These are phyloP conservation scores for Cheilosia soror DNA, from an alignment of 2,888 invertebrate genomes.

Conservation along the genomic window DNA sequence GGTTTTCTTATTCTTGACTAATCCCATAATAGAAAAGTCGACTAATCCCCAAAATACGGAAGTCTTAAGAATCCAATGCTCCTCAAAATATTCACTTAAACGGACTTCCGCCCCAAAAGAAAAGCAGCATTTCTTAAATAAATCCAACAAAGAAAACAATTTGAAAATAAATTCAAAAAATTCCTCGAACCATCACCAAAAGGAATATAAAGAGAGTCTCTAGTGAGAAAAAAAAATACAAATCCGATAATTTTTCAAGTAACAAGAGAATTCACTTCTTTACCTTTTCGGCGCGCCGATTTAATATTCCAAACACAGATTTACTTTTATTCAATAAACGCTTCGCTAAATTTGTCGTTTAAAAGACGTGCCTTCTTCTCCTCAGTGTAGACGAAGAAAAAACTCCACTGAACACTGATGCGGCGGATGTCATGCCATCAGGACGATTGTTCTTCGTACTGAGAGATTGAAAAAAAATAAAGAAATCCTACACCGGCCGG, in stretches of 20 bases:
- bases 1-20: background rate
- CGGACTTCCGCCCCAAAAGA: background rate
- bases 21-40: conserved; percentile 3
- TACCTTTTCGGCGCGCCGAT: conserved; percentile 54
- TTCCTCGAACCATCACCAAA: background rate
- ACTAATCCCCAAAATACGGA: background rate
- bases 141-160: conserved; percentile 21
- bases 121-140: background rate
- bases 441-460: conserved; percentile 45
- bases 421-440: background rate
- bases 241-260: conserved; percentile 74
- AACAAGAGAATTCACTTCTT: conserved; percentile 74
- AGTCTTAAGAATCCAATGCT: conserved; percentile 26
- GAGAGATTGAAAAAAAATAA: background rate
- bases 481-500: conserved; percentile 64
- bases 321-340: conserved; percentile 77
- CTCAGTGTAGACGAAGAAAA: conserved; percentile 9
- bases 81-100: conserved; percentile 39
- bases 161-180: conserved; percentile 20
- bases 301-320: conserved; percentile 76
- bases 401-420: background rate
- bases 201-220: conserved; percentile 22
- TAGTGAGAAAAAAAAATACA: conserved; percentile 35
- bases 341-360: conserved; percentile 75
- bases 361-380: conserved; percentile 61